Conservation (phyloP, 1,140 invertebrate genomes). For the Acyrthosiphon pisum region DNA sequence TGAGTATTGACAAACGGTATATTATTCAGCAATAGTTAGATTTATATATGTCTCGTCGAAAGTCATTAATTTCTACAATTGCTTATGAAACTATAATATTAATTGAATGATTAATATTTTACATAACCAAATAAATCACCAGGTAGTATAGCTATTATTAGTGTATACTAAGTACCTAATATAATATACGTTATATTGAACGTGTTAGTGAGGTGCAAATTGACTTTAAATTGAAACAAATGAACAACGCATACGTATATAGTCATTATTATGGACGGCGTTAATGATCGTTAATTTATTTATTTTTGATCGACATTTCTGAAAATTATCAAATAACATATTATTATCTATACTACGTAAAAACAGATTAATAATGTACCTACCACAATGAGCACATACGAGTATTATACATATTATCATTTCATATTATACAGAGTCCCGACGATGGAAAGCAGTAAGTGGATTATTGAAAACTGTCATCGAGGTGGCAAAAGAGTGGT, state of each 20-base stretch:
- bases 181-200: neutral
- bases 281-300: neutral
- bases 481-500: neutral
- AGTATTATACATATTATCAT: neutral
- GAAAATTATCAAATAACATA: neutral
- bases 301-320: neutral
- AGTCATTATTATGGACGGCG: neutral
- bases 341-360: neutral
- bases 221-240: neutral
- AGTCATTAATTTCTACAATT: neutral
- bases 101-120: neutral
- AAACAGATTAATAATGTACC: neutral
- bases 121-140: neutral
- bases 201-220: neutral
- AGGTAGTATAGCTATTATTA: neutral
- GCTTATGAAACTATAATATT: neutral
- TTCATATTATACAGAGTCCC: neutral
- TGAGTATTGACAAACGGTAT: neutral
- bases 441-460: neutral
- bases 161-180: too few relatives aligned
- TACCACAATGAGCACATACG: neutral
- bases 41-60: neutral
- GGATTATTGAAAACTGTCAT: conserved; percentile 45
- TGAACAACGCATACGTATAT: neutral
- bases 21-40: neutral